A percentile compares a stretch with the other conserved stretches of the same genome.
These are phyloP conservation scores for Drosophila persimilis DNA, from an alignment of 1,140 invertebrate genomes.

Conservation along the genomic window DNA sequence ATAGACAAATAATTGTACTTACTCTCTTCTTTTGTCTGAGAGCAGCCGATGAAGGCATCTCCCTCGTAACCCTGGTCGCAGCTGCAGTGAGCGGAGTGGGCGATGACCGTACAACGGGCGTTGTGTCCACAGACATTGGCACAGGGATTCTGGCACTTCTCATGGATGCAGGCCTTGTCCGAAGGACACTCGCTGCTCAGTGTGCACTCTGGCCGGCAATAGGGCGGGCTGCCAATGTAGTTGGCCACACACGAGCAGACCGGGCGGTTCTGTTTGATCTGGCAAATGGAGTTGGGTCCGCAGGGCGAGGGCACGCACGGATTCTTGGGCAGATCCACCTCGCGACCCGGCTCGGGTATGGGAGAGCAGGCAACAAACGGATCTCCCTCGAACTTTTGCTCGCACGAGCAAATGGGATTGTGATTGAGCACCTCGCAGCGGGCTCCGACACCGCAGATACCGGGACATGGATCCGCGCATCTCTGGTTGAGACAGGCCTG, in stretches of 20 bases:
- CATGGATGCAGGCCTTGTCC: constrained; percentile 90
- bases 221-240: constrained; percentile 89
- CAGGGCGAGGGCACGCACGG: constrained; percentile 92
- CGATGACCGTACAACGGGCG: constrained; percentile 91
- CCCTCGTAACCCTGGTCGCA: constrained; percentile 90
- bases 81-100: constrained; percentile 91
- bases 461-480: constrained; percentile 90
- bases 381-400: constrained; percentile 89
- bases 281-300: constrained; percentile 93
- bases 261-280: constrained; percentile 89
- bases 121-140: constrained; percentile 89
- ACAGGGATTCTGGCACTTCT: constrained; percentile 92
- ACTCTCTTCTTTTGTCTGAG: constrained; percentile 83
- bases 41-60: constrained; percentile 92
- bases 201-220: constrained; percentile 90
- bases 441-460: constrained; percentile 90
- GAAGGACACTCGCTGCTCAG: constrained; percentile 89
- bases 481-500: constrained; percentile 91
- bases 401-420: constrained; percentile 92
- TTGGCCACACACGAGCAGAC: constrained; percentile 91
- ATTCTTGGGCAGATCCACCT: constrained; percentile 83
- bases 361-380: constrained; percentile 89
- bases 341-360: constrained; percentile 83
- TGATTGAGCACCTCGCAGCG: constrained; percentile 91
- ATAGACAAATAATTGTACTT: constrained; percentile 15